Evolutionary conservation across 2,113 vertebrate species (phyloP), one percentile per base, ranked within the genome.

Genomic region (Gambusia holbrooki): DNA sequence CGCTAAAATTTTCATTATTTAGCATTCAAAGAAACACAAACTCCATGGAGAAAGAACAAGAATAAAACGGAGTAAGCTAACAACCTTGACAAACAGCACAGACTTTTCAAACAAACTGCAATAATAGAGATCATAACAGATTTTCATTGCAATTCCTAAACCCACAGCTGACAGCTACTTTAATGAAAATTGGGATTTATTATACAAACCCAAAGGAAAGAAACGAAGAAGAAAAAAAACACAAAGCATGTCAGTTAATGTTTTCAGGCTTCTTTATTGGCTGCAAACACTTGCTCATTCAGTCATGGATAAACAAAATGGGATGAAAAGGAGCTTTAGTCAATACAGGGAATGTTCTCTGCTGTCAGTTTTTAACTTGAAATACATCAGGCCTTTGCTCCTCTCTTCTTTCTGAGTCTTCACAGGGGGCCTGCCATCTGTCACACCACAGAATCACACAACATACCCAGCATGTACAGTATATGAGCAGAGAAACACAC

Each of bases 231-330:
- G 27, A 27, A 17, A 51, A 77, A 83, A 86, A 77, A 63, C 80
- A 83, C 77, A 89, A 81, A 74, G 73, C 74, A 11, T 73, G 73
- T 69, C 60, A 83, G 71, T 82, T 73, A 80, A 85, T 84, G 81
- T 77, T 86, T 86, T 77, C 82, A 76, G 40, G 63, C 82, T 76
- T 76, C 6, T 74, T 86, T 88, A 86, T 90, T 88, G 83, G 84
- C 88, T 84, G 79, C 84, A 90, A 89, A 87, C 88, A 90, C 87
- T 88, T 85, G 78, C 81, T 87, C 80, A 71, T 87, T 88, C 77
- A 86, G 87, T 91, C 80, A 83, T 86, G 77, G 69, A 84, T 82
- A 80, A 83, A 77, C 85, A 78, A 62, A 84, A 69, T 88, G 83
- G 85, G 89, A 86, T 81, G 81, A 70, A 80, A 77, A 75, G 74